These are phyloP conservation scores for Spongilla lacustris DNA, from an alignment of 37 sponge, comb jelly and placozoan species.

Conservation along the genomic window DNA sequence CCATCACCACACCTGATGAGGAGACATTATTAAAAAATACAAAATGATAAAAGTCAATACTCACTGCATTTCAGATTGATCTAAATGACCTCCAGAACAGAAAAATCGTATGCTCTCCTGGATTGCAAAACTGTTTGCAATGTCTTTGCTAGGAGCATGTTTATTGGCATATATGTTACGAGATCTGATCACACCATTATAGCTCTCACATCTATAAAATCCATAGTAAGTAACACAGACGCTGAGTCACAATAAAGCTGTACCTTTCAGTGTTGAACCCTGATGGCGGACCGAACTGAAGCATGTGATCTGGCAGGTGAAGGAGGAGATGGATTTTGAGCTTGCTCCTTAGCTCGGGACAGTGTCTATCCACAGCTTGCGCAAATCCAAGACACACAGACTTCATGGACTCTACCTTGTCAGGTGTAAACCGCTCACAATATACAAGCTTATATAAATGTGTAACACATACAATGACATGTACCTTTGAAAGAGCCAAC, in stretches of 20 bases:
- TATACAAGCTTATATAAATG: too few species aligned
- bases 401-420: background rate
- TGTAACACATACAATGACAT: too few species aligned
- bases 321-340: conserved; percentile 50
- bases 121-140: conserved; percentile 18
- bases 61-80: background rate
- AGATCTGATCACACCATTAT: conserved; percentile 30
- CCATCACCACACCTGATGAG: conserved; percentile 13
- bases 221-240: background rate
- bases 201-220: conserved; percentile 50
- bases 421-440: too few species aligned
- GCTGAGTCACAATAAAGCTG: too few species aligned
- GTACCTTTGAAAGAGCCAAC: conserved; percentile 8
- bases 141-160: conserved; percentile 56
- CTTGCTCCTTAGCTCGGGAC: conserved; percentile 15
- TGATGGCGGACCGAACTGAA: conserved; percentile 47
- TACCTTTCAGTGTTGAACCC: conserved; percentile 63
- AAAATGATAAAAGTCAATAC: background rate
- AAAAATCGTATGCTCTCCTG: conserved; percentile 9
- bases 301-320: conserved; percentile 40
- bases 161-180: conserved; percentile 43
- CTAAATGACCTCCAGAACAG: conserved; percentile 7
- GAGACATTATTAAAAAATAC: too few species aligned
- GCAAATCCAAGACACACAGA: conserved; percentile 22
- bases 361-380: background rate